Conservation (phyloP, 92 coral and sea anemone species). For the Actinernus sp. region DNA sequence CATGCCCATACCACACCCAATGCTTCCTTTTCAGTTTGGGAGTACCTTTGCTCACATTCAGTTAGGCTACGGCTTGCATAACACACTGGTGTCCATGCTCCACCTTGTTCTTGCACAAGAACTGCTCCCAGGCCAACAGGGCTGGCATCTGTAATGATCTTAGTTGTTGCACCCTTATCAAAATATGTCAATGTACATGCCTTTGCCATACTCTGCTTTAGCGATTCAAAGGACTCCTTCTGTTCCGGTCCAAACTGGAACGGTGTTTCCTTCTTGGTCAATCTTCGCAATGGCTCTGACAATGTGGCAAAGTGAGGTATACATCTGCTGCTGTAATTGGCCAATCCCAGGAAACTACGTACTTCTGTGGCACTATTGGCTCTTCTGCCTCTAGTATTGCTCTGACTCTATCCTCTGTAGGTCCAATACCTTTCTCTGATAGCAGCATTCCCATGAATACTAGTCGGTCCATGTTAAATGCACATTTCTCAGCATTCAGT, state of each 20-base stretch:
- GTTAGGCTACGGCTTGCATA: conserved; percentile 60
- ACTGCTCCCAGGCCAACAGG: conserved; percentile 60
- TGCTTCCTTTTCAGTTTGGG: conserved; percentile 58
- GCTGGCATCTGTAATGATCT: conserved; percentile 61
- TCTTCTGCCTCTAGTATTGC: conserved; percentile 57
- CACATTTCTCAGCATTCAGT: conserved; percentile 50
- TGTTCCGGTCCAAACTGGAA: conserved; percentile 41
- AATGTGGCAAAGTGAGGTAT: conserved; percentile 61
- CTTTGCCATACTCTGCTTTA: conserved; percentile 41
- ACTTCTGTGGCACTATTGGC: conserved; percentile 55
- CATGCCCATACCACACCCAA: conserved; percentile 41
- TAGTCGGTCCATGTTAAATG: conserved; percentile 45
- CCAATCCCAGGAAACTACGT: conserved; percentile 56
- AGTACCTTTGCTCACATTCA: conserved; percentile 41
- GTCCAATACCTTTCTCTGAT: conserved; percentile 71
- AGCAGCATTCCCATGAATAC: conserved; percentile 62
- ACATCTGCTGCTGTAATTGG: conserved; percentile 62
- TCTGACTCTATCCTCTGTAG: conserved; percentile 61
- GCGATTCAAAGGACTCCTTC: conserved; percentile 25
- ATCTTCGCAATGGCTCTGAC: conserved; percentile 44
- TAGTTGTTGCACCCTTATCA: conserved; percentile 48
- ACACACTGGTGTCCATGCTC: conserved; percentile 9
- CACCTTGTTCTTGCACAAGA: conserved; percentile 32
- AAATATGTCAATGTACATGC: conserved; percentile 57
- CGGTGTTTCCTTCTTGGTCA: conserved; percentile 52